Evolutionary conservation across 2,797 vertebrate species (phyloP), one percentile per base, ranked within the genome.

Genomic region (Falco biarmicus): DNA sequence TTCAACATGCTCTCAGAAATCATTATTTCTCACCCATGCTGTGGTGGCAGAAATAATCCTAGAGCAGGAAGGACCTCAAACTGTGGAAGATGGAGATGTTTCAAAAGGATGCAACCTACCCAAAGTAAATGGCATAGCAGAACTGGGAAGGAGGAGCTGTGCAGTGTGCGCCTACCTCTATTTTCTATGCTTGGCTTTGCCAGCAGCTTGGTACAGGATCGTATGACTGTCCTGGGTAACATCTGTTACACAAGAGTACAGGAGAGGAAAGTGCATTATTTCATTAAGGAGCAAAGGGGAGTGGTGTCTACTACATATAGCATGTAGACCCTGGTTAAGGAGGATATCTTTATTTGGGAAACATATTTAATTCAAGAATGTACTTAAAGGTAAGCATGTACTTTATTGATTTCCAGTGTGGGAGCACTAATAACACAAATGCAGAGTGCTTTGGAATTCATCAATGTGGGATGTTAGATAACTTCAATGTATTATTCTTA

Each of bases 171-270:
- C 37, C 80, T 74, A 84, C 34, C 45, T 90, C 65, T 71, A 4
- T 48, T 24, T 88, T 86, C 90, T 29, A 50, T 60, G 69, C 61
- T 69, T 68, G 51, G 28, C 74, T 77, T 43, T 95, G 54, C 50
- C 25, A 73, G 9, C 31, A 76, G 0, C 26, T 59, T 82, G 85
- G n/a, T 92, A 15, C 5, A 7, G 53, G 54, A 87, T 87, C 22
- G 10, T 34, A 21, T 37, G 73, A 28, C 65, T 75, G 48, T 78
- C 64, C 56, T 9, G 5, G 64, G 47, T 61, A 74, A 57, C 43
- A 77, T 34, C 47, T 95, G 34, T 94, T 94, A 64, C 84, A 84
- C 90, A 92, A 64, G 24, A 87, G 28, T 69, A 39, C 10, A 21
- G 66, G 75, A 84, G 75, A 89, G 37, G 60, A 74, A 90, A 74